Evolutionary conservation across 2,888 invertebrate genomes (phyloP), one percentile per base, ranked within the genome.

Genomic region (Cylloceria caligata): DNA sequence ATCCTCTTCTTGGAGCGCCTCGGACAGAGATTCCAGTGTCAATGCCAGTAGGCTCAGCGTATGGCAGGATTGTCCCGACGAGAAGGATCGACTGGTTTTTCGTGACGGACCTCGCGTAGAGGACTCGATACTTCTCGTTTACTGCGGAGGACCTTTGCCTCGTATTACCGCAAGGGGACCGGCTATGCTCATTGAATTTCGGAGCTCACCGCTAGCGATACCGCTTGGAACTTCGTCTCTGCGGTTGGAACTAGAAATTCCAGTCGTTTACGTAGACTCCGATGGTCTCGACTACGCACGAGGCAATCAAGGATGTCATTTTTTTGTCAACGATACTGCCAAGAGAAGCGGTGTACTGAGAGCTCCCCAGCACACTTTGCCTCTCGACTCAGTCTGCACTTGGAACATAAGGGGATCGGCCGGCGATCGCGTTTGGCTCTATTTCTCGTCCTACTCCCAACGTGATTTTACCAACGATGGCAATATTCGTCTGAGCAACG

Each of bases 101-200:
- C 97, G 97, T 92, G 98, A 98, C 92, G 98, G 98, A 75, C 95
- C 96, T 68, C 95, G 95, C 45, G 96, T 96, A 13, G 96, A 97
- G 91, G 97, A 97, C 93, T 96, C 97, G 6, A 96, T 97, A 69
- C 94, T 98, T 88, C 95, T 97, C 84, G 96, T 97, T 91, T 97
- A 97, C 93, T 98, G 98, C 92, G 98, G 98, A 13, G 97, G 97
- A 2, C 97, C 97, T 91, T 93, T 98, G 89, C 97, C 98, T 2
- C 94, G 96, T 83, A 96, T 98, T 69, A 95, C 96, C 7, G 91
- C 90, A 30, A 93, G 96, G 52, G 97, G 97, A 0, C 95, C 97
- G 5, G 96, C 96, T 89, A 97, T 98, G 96, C 94, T 97, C 68
- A 96, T 98, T 6, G 97, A 97, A 71, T 97, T 98, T 91, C 96